Base-by-base conservation (phyloP, 2,888 invertebrate species). In the Ametastegia equiseti region DNA sequence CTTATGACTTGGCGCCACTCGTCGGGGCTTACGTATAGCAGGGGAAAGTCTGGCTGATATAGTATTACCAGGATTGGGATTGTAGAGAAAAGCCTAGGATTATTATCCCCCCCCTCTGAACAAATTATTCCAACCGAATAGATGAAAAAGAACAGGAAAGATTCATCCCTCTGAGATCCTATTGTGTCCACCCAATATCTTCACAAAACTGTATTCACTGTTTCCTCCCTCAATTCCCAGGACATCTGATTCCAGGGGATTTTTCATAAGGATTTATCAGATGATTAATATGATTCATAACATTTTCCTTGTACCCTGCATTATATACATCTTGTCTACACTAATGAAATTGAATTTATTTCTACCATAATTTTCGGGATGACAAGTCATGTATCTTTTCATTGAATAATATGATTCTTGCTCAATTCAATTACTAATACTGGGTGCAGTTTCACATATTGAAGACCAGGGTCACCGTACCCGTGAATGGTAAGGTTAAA, bases 81-180 rank as follows among this genome's bases (percentile, higher is more conserved):
- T 23, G 65, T 19, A 54, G 3, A 11, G 19, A 75, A n/a, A 75
- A 75, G n/a, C 75, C 75, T 9, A 13, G 75, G 75, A 75, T 75
- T 75, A 75, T 75, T 54, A 75, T 75, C 33, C 75, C 75, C n/a
- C n/a, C n/a, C n/a, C n/a, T n/a, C 50, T 2, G 30, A 54, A 75
- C 33, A 47, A 71, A 71, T 71, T 30, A 71, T 71, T 47, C 27
- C 45, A 71, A 71, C n/a, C 47, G n/a, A 71, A 42, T 30, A 45
- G 71, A 45, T 47, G 27, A 15, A 27, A 42, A 47, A 30, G 15
- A 71, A 19, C 27, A 9, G 45, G 9, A 45, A 67, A 19, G 39
- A 3, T 5, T 67, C 19, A 67, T 19, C 39, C 39, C 67, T 42
- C 67, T 42, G 9, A 4, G 23, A 67, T 23, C 67, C 65, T 23